These are phyloP conservation scores for Pluvialis apricaria DNA, from an alignment of 2,113 vertebrate genomes.

Conservation along the genomic window DNA sequence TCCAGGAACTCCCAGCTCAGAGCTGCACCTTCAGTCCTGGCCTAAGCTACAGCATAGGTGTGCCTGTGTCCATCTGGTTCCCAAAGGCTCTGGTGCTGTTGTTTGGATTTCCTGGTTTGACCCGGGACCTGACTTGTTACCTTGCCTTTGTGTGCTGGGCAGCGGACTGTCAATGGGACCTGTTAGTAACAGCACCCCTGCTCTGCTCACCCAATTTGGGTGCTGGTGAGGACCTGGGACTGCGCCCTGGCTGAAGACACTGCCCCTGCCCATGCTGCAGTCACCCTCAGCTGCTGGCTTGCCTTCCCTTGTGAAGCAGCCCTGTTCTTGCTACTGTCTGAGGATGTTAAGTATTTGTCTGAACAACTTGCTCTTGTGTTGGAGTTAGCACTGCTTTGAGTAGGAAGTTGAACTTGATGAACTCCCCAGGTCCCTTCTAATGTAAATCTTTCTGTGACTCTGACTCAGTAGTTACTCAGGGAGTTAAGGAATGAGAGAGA, in stretches of 20 bases:
- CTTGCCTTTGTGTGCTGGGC: background rate
- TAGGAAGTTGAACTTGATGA: background rate
- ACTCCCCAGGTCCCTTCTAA: background rate
- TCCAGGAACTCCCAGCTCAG: background rate
- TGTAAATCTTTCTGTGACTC: background rate
- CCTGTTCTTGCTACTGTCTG: background rate
- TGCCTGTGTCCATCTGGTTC: background rate
- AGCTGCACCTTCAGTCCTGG: background rate
- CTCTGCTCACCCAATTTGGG: background rate
- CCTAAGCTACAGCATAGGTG: background rate
- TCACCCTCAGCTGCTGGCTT: background rate
- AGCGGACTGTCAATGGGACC: background rate
- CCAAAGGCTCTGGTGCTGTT: background rate
- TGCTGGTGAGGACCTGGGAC: background rate
- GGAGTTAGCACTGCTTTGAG: background rate
- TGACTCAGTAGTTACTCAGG: background rate
- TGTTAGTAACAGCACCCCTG: background rate
- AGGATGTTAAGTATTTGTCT: background rate
- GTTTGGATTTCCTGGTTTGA: background rate
- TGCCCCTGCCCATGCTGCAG: rapidly evolving
- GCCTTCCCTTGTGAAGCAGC: background rate
- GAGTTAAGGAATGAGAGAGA: background rate
- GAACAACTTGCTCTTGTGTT: background rate
- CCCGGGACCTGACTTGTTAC: background rate
- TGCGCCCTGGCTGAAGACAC: background rate